Evolutionary conservation across 2,888 invertebrate genomes (phyloP).

Genomic region (Trisateles emortualis): DNA sequence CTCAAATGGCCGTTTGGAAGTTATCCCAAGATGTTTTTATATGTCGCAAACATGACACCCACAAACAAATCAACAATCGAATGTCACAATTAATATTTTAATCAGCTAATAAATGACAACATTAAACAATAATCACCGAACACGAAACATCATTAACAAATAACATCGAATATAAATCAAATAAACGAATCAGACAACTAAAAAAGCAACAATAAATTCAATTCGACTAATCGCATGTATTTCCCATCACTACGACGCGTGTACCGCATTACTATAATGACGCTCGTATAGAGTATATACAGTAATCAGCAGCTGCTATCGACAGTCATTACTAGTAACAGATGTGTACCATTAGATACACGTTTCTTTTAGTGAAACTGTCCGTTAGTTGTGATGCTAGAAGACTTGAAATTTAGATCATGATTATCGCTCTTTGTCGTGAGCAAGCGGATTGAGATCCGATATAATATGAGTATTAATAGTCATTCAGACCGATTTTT

Average conservation of each 20-base stretch:
- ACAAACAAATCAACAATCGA: not conserved
- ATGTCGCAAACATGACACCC: too few relatives aligned
- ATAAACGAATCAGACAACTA: conserved; percentile 8
- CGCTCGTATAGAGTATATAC: conserved; percentile 72
- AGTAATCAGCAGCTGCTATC: conserved; percentile 71
- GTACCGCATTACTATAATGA: conserved; percentile 73
- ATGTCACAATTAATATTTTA: not conserved
- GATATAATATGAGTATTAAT: too few relatives aligned
- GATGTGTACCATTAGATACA: conserved; percentile 39
- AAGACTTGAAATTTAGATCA: conserved; percentile 22
- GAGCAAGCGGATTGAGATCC: not conserved
- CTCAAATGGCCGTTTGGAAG: too few relatives aligned
- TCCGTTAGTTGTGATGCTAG: conserved; percentile 16
- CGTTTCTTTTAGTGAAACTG: conserved; percentile 47
- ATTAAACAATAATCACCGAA: not conserved
- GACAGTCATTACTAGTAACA: conserved; percentile 47
- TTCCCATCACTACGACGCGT: conserved; percentile 57
- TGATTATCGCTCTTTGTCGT: not conserved
- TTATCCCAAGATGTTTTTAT: too few relatives aligned
- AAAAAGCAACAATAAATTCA: conserved; percentile 41
- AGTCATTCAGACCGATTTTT: too few relatives aligned
- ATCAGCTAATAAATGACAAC: not conserved
- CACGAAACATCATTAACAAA: not conserved
- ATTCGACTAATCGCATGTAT: conserved; percentile 38
- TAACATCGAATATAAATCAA: not conserved